Percentiles rank a stretch among this genome's conserved stretches.
These are phyloP conservation scores for Hiodon tergisus DNA, from an alignment of 2,113 vertebrate genomes.

Conservation along the genomic window DNA sequence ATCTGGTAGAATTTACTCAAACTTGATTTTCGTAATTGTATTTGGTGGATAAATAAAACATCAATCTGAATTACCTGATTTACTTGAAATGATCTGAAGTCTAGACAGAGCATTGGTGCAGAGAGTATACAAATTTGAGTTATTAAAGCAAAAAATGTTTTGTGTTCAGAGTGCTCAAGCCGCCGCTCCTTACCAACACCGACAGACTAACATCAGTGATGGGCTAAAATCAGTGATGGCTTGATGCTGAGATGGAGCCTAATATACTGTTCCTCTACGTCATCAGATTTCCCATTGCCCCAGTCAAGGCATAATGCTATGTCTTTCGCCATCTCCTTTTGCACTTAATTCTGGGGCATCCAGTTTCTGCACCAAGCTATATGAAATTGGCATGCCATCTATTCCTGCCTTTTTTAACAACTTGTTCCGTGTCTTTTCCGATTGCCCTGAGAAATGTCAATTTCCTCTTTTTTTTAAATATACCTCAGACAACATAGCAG, in stretches of 20 bases:
- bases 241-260: background rate
- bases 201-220: too few species aligned
- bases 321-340: background rate
- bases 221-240: too few species aligned
- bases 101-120: too few species aligned
- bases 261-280: background rate
- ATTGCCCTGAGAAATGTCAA: constrained; percentile 1
- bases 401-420: background rate
- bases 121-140: too few species aligned
- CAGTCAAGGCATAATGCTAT: background rate
- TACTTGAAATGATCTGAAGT: too few species aligned
- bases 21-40: too few species aligned
- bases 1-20: too few species aligned
- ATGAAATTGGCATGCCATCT: background rate
- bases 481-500: background rate
- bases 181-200: too few species aligned
- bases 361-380: background rate
- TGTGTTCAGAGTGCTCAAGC: too few species aligned
- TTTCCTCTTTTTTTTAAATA: background rate
- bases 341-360: background rate
- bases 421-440: background rate
- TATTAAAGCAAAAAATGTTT: too few species aligned
- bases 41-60: too few species aligned
- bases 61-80: too few species aligned
- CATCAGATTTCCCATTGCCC: background rate